A percentile compares a stretch with the other conserved stretches of the same genome.
phyloP scores from a whole-genome alignment of 2,888 invertebrate genomes.

The Brachyptera risi region DNA sequence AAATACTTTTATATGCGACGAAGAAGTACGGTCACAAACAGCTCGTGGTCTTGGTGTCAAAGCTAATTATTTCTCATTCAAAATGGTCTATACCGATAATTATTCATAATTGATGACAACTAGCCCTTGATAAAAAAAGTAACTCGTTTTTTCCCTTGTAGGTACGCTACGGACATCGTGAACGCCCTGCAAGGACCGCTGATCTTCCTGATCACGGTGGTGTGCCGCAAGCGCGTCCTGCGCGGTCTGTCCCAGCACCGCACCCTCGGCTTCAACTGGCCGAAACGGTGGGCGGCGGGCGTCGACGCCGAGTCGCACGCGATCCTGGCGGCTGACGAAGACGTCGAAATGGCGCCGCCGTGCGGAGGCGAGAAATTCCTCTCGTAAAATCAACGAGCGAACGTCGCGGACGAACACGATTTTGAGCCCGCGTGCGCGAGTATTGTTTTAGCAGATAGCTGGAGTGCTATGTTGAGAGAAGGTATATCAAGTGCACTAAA shows the following conservation, averaged over 20 bases:
- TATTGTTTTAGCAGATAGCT: too few relatives aligned
- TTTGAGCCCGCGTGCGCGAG: too few relatives aligned
- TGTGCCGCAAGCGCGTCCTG: conserved; percentile 49
- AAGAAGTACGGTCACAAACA: too few relatives aligned
- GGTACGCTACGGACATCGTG: conserved; percentile 52
- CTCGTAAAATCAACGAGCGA: neutral
- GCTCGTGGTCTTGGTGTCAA: too few relatives aligned
- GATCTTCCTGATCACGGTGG: conserved; percentile 57
- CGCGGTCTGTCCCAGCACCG: conserved; percentile 44
- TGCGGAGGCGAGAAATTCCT: neutral
- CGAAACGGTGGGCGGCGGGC: conserved; percentile 43
- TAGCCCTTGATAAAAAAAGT: too few relatives aligned
- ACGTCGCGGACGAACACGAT: neutral
- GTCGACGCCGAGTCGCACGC: conserved; percentile 41
- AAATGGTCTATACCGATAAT: too few relatives aligned
- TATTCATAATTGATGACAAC: too few relatives aligned
- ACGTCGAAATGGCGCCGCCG: conserved; percentile 41
- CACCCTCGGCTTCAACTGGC: conserved; percentile 42
- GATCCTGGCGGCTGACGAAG: conserved; percentile 35
- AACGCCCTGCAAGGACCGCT: conserved; percentile 59
- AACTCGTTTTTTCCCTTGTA: too few relatives aligned
- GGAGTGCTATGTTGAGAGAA: too few relatives aligned
- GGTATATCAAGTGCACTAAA: too few relatives aligned
- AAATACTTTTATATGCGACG: too few relatives aligned
- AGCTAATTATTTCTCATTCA: too few relatives aligned